Evolutionary conservation across 2,797 vertebrate species (phyloP), one percentile per base, ranked within the genome.

Genomic region (Oreortyx pictus): DNA sequence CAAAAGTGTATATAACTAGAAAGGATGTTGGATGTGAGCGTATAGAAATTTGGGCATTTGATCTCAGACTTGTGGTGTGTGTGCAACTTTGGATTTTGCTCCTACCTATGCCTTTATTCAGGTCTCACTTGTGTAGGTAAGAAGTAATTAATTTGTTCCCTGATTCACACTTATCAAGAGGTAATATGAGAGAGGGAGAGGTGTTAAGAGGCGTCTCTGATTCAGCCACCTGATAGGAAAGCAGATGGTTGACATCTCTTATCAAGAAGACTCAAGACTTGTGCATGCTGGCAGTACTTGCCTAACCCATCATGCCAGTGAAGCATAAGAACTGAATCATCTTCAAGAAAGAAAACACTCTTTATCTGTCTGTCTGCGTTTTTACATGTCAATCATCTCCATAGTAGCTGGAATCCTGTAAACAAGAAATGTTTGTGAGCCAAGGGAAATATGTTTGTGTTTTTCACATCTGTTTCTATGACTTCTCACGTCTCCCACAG

Each of bases 141-240:
- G 86, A 87, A 96, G 82, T 73, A 94, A 93, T 94, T 94, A 92
- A 88, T 91, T 94, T 92, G 92, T 94, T 94, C 74, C 52, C 19
- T 93, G 71, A 61, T 56, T 75, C 64, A 50, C 50, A 73, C 94
- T 88, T 90, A 83, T 86, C 86, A 92, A 79, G 86, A 82, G 31
- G 68, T 74, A 57, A 57, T 78, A 62, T 71, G 65, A 93, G 57
- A 86, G 85, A 93, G 61, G 80, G 59, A 95, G 88, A 89, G 43
- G 80, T 93, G 90, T 87, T 94, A 95, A 92, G 91, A 95, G 65
- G 50, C 33, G 35, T 92, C 72, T 91, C 87, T 91, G 96, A 95
- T 95, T 94, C 56, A 94, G 75, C 41, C 87, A 87, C 52, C 61
- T 24, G 75, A 94, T 92, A 94, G 74, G 60, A 86, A 91, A 87